phyloP scores from a whole-genome alignment of 2,113 vertebrate species.

The Empidonax traillii region DNA sequence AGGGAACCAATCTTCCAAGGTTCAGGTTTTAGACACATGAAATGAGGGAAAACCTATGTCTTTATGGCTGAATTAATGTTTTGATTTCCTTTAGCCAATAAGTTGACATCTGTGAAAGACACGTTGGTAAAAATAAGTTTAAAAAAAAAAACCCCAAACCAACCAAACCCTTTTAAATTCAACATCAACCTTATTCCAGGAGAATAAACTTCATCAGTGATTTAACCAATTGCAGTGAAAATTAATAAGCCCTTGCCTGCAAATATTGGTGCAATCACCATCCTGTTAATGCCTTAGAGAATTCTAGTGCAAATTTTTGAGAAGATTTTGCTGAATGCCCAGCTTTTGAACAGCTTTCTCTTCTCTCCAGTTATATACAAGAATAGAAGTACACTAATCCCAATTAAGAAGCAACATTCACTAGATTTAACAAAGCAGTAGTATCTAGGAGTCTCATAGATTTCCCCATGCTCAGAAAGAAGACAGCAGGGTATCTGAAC shows the following conservation, averaged over 20 bases:
- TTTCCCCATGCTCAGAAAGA: neutral
- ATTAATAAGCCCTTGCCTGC: neutral
- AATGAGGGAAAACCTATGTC: neutral
- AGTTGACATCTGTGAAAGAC: neutral
- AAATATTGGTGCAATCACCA: neutral
- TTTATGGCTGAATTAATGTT: neutral
- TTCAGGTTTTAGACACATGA: neutral
- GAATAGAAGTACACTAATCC: neutral
- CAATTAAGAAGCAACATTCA: neutral
- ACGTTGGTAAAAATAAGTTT: neutral
- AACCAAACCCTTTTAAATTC: neutral
- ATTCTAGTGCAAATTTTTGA: neutral
- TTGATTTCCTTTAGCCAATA: neutral
- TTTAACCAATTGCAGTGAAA: neutral
- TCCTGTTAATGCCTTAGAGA: neutral
- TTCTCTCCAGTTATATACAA: neutral
- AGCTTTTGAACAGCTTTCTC: neutral
- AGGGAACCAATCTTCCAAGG: neutral
- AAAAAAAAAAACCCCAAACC: fast-evolving
- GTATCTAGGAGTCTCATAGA: neutral
- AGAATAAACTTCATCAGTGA: neutral
- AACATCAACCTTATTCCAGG: neutral
- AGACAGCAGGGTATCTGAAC: conserved; percentile 5
- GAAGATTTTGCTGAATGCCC: neutral
- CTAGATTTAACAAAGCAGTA: neutral